These are phyloP conservation scores for Pogonus chalceus DNA, from an alignment of 1,140 invertebrate species.

Conservation along the genomic window DNA sequence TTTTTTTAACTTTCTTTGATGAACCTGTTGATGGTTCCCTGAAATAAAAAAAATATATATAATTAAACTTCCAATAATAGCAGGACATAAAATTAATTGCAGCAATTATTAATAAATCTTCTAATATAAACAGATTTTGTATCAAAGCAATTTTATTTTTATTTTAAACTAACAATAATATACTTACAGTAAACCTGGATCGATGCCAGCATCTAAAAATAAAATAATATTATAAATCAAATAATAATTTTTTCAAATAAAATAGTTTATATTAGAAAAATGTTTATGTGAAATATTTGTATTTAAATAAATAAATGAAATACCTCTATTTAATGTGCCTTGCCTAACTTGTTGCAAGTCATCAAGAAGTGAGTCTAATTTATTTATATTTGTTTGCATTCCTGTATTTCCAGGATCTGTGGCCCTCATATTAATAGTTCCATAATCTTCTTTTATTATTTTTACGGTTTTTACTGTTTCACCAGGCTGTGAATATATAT, in stretches of 20 bases:
- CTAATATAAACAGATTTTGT: too few relatives aligned
- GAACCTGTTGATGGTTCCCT: conserved; percentile 16
- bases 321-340: conserved; percentile 22
- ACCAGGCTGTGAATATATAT: background rate
- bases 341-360: conserved; percentile 41
- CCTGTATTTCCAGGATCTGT: conserved; percentile 21
- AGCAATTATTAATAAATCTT: too few relatives aligned
- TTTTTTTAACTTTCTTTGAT: conserved; percentile 10
- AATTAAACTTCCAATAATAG: conserved; percentile 28
- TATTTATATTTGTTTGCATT: conserved; percentile 41
- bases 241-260: conserved; percentile 10
- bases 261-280: conserved; percentile 20
- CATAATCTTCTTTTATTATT: background rate
- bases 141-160: too few relatives aligned
- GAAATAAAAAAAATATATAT: conserved; percentile 30
- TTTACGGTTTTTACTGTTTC: background rate
- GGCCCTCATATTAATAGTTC: background rate
- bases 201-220: conserved; percentile 26
- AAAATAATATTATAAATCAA: conserved; percentile 20
- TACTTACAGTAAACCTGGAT: conserved; percentile 33
- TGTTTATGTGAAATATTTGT: background rate
- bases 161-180: background rate
- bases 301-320: background rate
- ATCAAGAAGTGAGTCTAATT: conserved; percentile 41
- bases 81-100: conserved; percentile 19